Conservation (phyloP, 2,113 vertebrate species). For the Odocoileus hemionus region DNA sequence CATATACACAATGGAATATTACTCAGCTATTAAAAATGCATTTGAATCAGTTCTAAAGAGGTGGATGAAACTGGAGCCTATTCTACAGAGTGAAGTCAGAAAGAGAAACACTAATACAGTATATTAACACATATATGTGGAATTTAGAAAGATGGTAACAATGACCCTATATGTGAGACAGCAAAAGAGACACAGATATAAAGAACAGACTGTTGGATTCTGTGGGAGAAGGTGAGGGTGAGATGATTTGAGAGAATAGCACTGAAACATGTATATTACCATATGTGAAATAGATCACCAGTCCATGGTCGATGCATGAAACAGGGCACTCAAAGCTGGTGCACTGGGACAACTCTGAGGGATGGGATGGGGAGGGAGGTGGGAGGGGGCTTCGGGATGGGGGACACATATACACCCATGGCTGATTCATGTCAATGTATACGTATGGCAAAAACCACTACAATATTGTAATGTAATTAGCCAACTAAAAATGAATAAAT, state of each 20-base stretch:
- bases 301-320: not conserved
- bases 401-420: not conserved
- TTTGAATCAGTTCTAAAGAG: not conserved
- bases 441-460: not conserved
- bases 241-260: not conserved
- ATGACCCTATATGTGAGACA: not conserved
- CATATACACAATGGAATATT: not conserved
- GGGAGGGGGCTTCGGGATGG: not conserved
- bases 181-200: not conserved
- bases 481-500: not conserved
- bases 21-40: not conserved
- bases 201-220: not conserved
- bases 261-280: not conserved
- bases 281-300: not conserved
- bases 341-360: not conserved
- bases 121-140: not conserved
- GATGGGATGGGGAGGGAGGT: not conserved
- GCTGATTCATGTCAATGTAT: not conserved
- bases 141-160: not conserved
- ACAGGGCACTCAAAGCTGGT: not conserved
- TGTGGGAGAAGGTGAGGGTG: not conserved
- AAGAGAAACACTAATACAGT: not conserved
- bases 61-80: not conserved
- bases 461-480: no score
- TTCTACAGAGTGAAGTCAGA: not conserved